Evolutionary conservation across 1,140 invertebrate species (phyloP).

Genomic region (Eurytemora carolleeae): DNA sequence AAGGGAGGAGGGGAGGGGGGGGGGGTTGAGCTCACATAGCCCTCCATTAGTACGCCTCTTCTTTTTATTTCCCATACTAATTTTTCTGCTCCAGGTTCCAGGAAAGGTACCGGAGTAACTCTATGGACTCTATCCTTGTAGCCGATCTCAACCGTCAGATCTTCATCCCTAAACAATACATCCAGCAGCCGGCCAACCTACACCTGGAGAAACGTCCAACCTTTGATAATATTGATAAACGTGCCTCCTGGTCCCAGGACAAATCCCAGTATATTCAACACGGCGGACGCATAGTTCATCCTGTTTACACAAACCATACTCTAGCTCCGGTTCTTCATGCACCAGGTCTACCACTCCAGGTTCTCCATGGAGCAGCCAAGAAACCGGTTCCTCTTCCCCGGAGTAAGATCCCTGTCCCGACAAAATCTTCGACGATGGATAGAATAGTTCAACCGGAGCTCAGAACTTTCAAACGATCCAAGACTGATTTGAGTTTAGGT

Average conservation of each 20-base stretch:
- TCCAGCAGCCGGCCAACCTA: too few relatives aligned
- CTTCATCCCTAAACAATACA: background rate
- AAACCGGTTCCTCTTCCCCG: slow-evolving; percentile 10
- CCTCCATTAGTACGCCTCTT: too few relatives aligned
- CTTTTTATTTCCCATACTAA: too few relatives aligned
- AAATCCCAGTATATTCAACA: too few relatives aligned
- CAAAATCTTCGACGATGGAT: background rate
- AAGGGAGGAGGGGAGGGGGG: too few relatives aligned
- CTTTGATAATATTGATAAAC: slow-evolving; percentile 10
- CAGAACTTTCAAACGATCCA: slow-evolving; percentile 8
- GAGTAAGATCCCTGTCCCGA: slow-evolving; percentile 8
- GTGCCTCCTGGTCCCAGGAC: slow-evolving; percentile 5
- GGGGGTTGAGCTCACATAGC: too few relatives aligned
- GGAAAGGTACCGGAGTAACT: slow-evolving; percentile 3
- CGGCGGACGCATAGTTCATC: background rate
- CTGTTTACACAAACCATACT: background rate
- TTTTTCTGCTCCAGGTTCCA: background rate
- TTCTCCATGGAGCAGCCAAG: background rate
- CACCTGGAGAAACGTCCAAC: slow-evolving; percentile 14
- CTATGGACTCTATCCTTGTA: slow-evolving; percentile 11
- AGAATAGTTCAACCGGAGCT: slow-evolving; percentile 1
- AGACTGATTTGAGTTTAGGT: slow-evolving; percentile 6
- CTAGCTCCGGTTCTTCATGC: background rate
- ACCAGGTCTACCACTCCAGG: background rate
- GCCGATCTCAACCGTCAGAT: slow-evolving; percentile 1